These are phyloP conservation scores for Eupristina koningsbergeri DNA, from an alignment of 1,140 invertebrate species.

Conservation along the genomic window DNA sequence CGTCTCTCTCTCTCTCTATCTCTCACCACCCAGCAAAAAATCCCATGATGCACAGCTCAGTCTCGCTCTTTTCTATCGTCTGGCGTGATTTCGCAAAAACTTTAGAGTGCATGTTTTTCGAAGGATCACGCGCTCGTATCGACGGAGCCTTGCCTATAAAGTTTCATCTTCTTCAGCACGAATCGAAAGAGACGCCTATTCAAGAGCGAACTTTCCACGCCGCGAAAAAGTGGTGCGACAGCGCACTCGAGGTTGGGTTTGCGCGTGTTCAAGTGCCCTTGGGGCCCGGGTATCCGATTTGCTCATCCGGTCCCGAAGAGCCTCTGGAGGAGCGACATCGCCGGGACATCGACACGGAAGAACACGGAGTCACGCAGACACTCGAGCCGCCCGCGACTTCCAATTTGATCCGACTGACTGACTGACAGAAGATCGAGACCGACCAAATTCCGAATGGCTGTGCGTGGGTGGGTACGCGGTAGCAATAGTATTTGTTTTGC, in stretches of 20 bases:
- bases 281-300: too few relatives aligned
- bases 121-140: too few relatives aligned
- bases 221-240: too few relatives aligned
- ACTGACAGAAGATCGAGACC: slow-evolving; percentile 28
- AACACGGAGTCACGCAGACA: background rate
- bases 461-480: slow-evolving; percentile 52
- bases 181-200: too few relatives aligned
- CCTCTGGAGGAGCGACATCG: too few relatives aligned
- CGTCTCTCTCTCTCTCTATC: background rate
- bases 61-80: background rate
- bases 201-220: too few relatives aligned
- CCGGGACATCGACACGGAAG: too few relatives aligned
- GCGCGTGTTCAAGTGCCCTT: too few relatives aligned
- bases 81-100: background rate
- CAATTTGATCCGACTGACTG: slow-evolving; percentile 52
- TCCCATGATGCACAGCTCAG: too few relatives aligned
- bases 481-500: background rate
- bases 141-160: too few relatives aligned
- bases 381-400: background rate
- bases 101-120: background rate
- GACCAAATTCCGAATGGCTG: slow-evolving; percentile 52
- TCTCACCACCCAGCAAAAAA: background rate
- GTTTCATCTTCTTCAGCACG: background rate
- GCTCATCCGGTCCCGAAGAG: too few relatives aligned
- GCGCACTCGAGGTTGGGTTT: too few relatives aligned